Evolutionary conservation across 2,888 invertebrate genomes (phyloP).

Genomic region (Rhopalosiphum nymphaeae): DNA sequence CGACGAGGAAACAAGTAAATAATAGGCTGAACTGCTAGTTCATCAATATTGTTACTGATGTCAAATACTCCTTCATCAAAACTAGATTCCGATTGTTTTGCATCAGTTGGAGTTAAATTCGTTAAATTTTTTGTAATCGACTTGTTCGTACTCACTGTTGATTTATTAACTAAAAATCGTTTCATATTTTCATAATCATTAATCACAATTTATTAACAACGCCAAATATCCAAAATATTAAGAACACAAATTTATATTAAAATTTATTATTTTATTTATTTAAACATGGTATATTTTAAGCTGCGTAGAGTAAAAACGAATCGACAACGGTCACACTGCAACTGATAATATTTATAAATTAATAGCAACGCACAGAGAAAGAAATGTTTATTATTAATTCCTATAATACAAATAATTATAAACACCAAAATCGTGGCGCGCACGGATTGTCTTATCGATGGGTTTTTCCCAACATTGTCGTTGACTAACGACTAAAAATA

Average conservation of each 20-base stretch:
- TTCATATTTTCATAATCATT: too few species aligned
- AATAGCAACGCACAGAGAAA: neutral
- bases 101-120: neutral
- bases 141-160: neutral
- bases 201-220: neutral
- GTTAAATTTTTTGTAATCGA: neutral
- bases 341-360: neutral
- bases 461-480: neutral
- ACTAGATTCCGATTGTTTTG: conserved; percentile 10
- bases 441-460: neutral
- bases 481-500: too few species aligned
- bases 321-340: neutral
- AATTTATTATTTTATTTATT: neutral
- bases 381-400: neutral
- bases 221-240: neutral
- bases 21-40: neutral
- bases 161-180: neutral
- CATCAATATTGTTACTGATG: neutral
- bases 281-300: neutral
- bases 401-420: neutral
- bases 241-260: neutral
- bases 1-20: conserved; percentile 31
- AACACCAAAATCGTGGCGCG: neutral
- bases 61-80: neutral
- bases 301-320: neutral